Conservation (phyloP, 1,140 invertebrate genomes). For the Meloidogyne floridensis region DNA sequence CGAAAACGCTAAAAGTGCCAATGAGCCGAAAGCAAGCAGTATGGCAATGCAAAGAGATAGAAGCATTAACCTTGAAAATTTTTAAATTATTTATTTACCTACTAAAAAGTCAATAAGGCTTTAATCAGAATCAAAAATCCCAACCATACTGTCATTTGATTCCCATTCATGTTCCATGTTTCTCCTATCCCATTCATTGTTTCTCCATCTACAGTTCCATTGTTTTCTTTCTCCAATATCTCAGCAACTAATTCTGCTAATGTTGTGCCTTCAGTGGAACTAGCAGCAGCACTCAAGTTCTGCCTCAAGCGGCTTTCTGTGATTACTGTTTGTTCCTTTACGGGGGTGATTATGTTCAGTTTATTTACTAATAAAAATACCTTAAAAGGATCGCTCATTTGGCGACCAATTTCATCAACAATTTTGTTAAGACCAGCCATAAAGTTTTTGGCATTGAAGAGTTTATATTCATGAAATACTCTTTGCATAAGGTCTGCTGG, state of each 20-base stretch:
- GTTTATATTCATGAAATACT: constrained; percentile 55
- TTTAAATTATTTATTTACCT: not conserved
- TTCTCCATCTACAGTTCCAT: constrained; percentile 1
- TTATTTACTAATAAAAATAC: constrained; percentile 18
- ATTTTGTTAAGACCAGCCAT: constrained; percentile 61
- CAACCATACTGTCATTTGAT: constrained; percentile 14
- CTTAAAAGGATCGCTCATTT: constrained; percentile 53
- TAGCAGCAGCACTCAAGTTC: not conserved
- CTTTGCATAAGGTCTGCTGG: constrained; percentile 53
- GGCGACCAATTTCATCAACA: constrained; percentile 54
- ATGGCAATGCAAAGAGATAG: constrained; percentile 32
- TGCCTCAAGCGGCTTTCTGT: not conserved
- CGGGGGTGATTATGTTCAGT: not conserved
- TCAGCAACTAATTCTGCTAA: constrained; percentile 17
- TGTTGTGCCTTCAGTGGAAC: constrained; percentile 5
- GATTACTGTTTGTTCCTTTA: constrained; percentile 1
- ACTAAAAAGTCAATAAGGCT: not conserved
- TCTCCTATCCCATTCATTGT: not conserved
- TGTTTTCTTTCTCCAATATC: constrained; percentile 15
- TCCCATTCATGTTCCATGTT: not conserved
- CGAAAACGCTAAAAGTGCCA: constrained; percentile 26
- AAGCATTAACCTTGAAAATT: constrained; percentile 32
- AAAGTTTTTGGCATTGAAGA: constrained; percentile 58
- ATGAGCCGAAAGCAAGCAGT: constrained; percentile 25
- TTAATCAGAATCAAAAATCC: not conserved